Evolutionary conservation across 1,140 invertebrate genomes (phyloP), one percentile per base, ranked within the genome.

Genomic region (Ceratoteleas bidentatus): DNA sequence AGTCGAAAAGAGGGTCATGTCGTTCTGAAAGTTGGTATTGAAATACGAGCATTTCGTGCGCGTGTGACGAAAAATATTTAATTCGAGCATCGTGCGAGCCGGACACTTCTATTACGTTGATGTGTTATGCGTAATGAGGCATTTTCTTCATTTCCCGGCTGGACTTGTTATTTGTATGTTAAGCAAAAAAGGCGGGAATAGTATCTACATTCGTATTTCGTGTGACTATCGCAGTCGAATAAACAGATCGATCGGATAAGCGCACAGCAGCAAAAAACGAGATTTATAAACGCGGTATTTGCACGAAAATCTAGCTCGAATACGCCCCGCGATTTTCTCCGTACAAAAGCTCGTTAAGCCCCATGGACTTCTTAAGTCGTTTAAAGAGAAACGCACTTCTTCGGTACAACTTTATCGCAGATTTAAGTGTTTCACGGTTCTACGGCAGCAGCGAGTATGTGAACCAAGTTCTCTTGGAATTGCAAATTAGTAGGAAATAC

Each of bases 331-430:
- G 68, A 79, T 72, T 78, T 69, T 78, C 66, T 65, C 75, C 72
- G 66, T 78, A 78, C 75, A 78, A 78, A 78, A 78, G 75, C 75
- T 78, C 75, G 75, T 78, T 78, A 78, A 78, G 75, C 75, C 70
- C 47, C 75, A 66, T 68, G 60, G 75, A 78, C 60, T 70, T 78
- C 75, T 78, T 78, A 70, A 78, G 75, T 78, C 65, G 75, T 70
- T 78, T 70, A 78, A 78, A 78, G 66, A 70, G 75, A 70, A 78
- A 78, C 72, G 61, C 61, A 75, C 75, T 62, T 24, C 73, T 76
- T 76, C 43, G 38, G 65, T 69, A 70, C 66, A 78, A 78, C 75
- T 78, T 78, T 78, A 78, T 78, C 75, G 58, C 34, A 78, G 75
- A 78, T 78, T 78, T 78, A 70, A 65, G 75, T 78, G 75, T 78